Evolutionary conservation across 2,113 vertebrate genomes (phyloP).

Genomic region (Austrofundulus limnaeus): DNA sequence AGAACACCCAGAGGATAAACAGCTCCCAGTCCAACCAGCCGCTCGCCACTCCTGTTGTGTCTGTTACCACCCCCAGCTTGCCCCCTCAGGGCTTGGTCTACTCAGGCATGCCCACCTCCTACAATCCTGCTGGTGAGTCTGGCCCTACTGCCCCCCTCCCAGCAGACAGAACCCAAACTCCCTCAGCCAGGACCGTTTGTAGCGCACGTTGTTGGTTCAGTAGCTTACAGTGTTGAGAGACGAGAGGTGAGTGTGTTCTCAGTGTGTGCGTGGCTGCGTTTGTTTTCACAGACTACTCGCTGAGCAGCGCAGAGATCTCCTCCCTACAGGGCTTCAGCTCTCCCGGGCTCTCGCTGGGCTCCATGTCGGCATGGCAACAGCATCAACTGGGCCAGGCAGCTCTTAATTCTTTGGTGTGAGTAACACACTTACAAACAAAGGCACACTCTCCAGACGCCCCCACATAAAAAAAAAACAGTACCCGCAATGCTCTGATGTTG

Average conservation of each 20-base stretch:
- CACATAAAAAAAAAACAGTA: slow-evolving; percentile 65
- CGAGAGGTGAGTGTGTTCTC: slow-evolving; percentile 50
- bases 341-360: slow-evolving; percentile 93
- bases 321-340: slow-evolving; percentile 95
- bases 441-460: slow-evolving; percentile 64
- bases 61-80: slow-evolving; percentile 95
- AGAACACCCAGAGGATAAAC: slow-evolving; percentile 94
- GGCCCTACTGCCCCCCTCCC: slow-evolving; percentile 16
- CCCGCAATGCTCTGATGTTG: slow-evolving; percentile 61
- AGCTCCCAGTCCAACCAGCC: slow-evolving; percentile 90
- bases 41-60: slow-evolving; percentile 95
- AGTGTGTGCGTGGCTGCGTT: slow-evolving; percentile 58
- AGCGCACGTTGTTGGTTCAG: slow-evolving; percentile 23
- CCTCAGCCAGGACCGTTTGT: slow-evolving; percentile 25
- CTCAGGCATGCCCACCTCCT: slow-evolving; percentile 93
- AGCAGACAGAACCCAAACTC: slow-evolving; percentile 26
- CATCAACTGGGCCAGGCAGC: slow-evolving; percentile 93
- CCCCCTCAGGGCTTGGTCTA: slow-evolving; percentile 93
- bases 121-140: slow-evolving; percentile 93
- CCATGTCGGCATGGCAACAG: slow-evolving; percentile 98
- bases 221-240: slow-evolving; percentile 20
- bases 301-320: slow-evolving; percentile 94
- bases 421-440: slow-evolving; percentile 74
- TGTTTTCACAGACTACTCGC: slow-evolving; percentile 89
- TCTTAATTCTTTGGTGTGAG: slow-evolving; percentile 98